Conservation (phyloP, 37 sponge, comb jelly and placozoan species). For the Eunapius fragilis region DNA sequence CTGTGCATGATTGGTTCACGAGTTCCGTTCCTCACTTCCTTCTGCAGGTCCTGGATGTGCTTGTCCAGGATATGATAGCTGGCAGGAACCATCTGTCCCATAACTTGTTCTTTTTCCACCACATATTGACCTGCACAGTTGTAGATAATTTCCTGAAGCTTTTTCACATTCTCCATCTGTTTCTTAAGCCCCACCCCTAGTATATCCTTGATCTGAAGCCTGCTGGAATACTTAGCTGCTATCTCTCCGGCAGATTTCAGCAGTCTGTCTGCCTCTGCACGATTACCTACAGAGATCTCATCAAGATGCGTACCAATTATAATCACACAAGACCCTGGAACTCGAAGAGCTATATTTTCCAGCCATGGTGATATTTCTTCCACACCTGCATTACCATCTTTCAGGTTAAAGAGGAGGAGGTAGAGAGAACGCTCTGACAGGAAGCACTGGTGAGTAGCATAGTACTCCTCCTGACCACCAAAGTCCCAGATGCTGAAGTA, state of each 20-base stretch:
- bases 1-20: conserved; percentile 77
- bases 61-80: conserved; percentile 85
- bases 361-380: conserved; percentile 89
- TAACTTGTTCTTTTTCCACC: conserved; percentile 28
- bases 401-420: conserved; percentile 83
- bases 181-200: conserved; percentile 65
- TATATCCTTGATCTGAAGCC: conserved; percentile 66
- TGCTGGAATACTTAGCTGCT: conserved; percentile 20
- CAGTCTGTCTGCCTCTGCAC: conserved; percentile 31
- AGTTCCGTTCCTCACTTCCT: conserved; percentile 53
- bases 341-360: conserved; percentile 86
- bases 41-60: conserved; percentile 59
- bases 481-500: conserved; percentile 96
- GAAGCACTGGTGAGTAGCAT: conserved; percentile 98
- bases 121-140: conserved; percentile 70
- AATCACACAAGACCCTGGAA: conserved; percentile 78
- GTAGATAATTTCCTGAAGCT: conserved; percentile 83
- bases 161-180: conserved; percentile 59
- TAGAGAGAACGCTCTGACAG: conserved; percentile 90
- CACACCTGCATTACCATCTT: conserved; percentile 71
- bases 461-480: conserved; percentile 95
- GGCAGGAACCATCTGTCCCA: conserved; percentile 89
- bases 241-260: conserved; percentile 50
- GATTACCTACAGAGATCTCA: conserved; percentile 58
- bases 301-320: conserved; percentile 90